Conservation (phyloP, 2,797 vertebrate genomes). For the Chelon auratus region DNA sequence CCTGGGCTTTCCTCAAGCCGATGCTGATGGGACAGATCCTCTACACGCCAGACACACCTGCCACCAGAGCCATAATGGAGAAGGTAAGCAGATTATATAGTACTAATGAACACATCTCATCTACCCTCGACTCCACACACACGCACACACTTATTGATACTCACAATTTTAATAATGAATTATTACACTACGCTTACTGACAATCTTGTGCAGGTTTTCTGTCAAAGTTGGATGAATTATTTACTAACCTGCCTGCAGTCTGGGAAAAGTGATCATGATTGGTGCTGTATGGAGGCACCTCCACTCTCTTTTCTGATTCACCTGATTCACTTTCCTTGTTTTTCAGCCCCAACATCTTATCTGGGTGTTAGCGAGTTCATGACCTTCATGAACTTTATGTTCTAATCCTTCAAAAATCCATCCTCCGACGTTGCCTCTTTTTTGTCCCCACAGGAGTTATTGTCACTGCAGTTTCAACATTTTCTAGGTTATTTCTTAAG, state of each 20-base stretch:
- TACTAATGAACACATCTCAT: background rate
- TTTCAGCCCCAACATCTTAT: constrained; percentile 3
- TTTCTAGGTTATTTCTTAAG: constrained; percentile 6
- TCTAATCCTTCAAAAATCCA: constrained; percentile 5
- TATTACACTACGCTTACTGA: background rate
- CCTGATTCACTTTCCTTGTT: background rate
- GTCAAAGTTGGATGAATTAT: background rate
- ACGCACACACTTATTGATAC: too few species aligned
- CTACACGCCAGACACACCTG: constrained; percentile 89
- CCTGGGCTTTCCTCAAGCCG: constrained; percentile 97
- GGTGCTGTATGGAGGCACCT: background rate
- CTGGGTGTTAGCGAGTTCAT: background rate
- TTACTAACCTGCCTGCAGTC: constrained; percentile 1
- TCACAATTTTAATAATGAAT: background rate
- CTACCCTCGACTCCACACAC: background rate
- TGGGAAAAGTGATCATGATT: background rate
- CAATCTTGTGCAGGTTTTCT: background rate
- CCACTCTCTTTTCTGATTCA: background rate
- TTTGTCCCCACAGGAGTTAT: background rate
- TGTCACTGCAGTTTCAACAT: constrained; percentile 17
- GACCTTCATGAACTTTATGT: constrained; percentile 10
- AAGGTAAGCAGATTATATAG: constrained; percentile 83
- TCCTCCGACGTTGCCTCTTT: background rate
- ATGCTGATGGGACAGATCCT: constrained; percentile 94
- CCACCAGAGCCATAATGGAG: constrained; percentile 90